phyloP scores from a whole-genome alignment of 2,888 invertebrate species.

The Apotomis turbidana region DNA sequence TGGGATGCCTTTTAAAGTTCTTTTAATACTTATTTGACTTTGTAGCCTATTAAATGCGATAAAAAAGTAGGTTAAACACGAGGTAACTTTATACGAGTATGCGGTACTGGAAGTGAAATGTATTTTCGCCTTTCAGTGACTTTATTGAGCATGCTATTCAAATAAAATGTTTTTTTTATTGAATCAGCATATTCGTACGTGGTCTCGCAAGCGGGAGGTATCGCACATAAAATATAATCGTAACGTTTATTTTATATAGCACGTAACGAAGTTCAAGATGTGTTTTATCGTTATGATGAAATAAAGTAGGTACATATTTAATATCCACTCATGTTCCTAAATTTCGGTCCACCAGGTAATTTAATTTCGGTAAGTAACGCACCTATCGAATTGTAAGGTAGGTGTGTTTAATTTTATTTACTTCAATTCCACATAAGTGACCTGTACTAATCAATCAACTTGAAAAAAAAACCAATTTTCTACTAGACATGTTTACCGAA shows the following conservation, averaged over 20 bases:
- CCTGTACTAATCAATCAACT: constrained; percentile 41
- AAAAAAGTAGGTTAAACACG: constrained; percentile 3
- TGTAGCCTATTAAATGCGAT: background rate
- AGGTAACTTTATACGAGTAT: constrained; percentile 14
- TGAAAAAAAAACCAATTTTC: constrained; percentile 41
- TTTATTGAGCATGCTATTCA: constrained; percentile 35
- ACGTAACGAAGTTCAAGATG: constrained; percentile 23
- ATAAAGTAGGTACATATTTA: constrained; percentile 1
- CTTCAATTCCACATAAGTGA: constrained; percentile 40
- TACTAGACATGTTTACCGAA: constrained; percentile 41
- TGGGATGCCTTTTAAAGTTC: too few species aligned
- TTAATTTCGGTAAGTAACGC: constrained; percentile 1
- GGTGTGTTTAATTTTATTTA: constrained; percentile 34
- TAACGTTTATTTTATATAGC: constrained; percentile 25
- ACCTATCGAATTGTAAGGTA: constrained; percentile 6
- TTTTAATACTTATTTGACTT: background rate
- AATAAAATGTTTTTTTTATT: constrained; percentile 38
- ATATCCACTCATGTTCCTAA: background rate
- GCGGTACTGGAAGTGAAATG: background rate
- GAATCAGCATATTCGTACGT: constrained; percentile 36
- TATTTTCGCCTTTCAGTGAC: constrained; percentile 20
- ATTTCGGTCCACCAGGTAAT: background rate
- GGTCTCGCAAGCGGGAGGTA: constrained; percentile 17
- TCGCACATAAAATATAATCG: constrained; percentile 32
- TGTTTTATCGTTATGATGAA: constrained; percentile 20